Base-by-base conservation (phyloP, 2,113 vertebrate genomes). In the Ceratotherium simum region DNA sequence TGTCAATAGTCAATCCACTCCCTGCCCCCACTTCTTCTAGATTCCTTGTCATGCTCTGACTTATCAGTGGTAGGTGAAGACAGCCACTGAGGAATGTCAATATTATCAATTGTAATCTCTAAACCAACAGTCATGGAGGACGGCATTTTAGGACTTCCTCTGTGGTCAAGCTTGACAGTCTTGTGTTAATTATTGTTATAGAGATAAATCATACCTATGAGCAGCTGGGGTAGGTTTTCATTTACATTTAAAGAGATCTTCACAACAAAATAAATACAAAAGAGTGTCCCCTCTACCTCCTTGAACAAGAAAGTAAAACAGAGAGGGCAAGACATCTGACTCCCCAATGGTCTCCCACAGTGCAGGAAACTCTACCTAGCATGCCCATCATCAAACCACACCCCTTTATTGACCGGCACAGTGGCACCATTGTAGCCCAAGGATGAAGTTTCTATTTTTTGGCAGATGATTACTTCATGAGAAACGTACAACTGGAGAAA, bases 81-180 rank as follows among this genome's bases (percentile, higher is more conserved):
- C 21, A 90, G 69, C 8, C 87, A 64, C 75, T 82, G 79, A 69
- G 23, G 39, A 96, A 51, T 82, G 64, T 86, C 31, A 86, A 23
- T 82, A 87, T 82, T 83, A 95, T 62, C 65, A 60, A 93, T 70
- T 97, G 92, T 89, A 95, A 94, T 92, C 48, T 93, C 78, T 91
- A 88, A 92, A 85, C 36, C n/a, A 94, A 96, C 36, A 96, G 60
- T 78, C 67, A 82, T 54, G 48, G 39, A 89, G 13, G 46, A 91
- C 78, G 67, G 39, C 73, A 86, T 86, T 89, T 93, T 82, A 91
- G 25, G 54, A 58, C 16, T 85, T 91, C 46, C 85, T 75, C 54
- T 95, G 46, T 80, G 65, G 88, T 91, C 56, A 95, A n/a, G 14
- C 90, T 78, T 97, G 78, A 94, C 14, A 51, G 46, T 60, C 46